phyloP scores from a whole-genome alignment of 2,888 invertebrate genomes.

The Microplitis deprimator region DNA sequence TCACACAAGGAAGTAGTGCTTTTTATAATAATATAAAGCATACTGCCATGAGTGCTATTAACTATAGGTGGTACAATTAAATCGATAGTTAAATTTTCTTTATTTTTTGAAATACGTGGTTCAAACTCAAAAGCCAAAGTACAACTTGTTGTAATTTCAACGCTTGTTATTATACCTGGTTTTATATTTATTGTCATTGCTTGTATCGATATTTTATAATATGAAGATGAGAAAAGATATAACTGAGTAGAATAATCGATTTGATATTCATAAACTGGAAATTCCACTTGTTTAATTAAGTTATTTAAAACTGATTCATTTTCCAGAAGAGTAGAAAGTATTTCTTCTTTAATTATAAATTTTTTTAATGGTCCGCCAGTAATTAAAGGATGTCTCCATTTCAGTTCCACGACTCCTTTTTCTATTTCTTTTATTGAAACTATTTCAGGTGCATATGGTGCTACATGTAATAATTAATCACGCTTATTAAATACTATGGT shows the following conservation, averaged over 20 bases:
- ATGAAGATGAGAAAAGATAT: constrained; percentile 50
- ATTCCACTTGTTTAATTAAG: background rate
- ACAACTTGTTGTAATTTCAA: constrained; percentile 38
- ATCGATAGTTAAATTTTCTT: constrained; percentile 43
- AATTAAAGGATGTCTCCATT: constrained; percentile 55
- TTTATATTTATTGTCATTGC: constrained; percentile 36
- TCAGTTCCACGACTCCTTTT: constrained; percentile 41
- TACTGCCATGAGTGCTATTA: constrained; percentile 49
- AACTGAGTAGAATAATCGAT: constrained; percentile 43
- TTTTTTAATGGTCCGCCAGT: constrained; percentile 45
- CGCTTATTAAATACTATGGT: no score
- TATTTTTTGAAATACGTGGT: constrained; percentile 20
- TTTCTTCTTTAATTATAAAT: constrained; percentile 45
- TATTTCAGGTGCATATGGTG: constrained; percentile 13
- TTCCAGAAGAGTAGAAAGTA: constrained; percentile 39
- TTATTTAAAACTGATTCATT: background rate
- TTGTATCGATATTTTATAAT: constrained; percentile 47
- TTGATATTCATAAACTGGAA: constrained; percentile 35
- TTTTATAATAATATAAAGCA: constrained; percentile 48
- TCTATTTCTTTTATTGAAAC: background rate
- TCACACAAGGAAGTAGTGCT: constrained; percentile 47
- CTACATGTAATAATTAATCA: background rate
- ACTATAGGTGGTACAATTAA: constrained; percentile 52
- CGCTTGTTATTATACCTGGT: background rate
- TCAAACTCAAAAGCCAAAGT: constrained; percentile 42